Percentiles rank a stretch among this genome's conserved stretches.
Evolutionary conservation across 64 coral and sea anemone species (phyloP).

Genomic region (Orbicella faveolata): DNA sequence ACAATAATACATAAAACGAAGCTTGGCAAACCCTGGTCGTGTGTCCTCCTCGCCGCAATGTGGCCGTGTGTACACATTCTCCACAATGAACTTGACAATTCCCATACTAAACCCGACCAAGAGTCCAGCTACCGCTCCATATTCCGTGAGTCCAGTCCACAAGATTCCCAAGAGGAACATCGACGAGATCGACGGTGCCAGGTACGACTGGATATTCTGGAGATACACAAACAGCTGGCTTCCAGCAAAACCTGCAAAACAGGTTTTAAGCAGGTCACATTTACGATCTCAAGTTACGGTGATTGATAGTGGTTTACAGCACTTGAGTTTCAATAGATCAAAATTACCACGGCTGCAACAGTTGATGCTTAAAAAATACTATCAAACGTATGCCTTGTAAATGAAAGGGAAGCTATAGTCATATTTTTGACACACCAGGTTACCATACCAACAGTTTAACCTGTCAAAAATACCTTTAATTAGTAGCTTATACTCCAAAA

Average conservation of each 20-base stretch:
- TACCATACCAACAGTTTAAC: too few relatives aligned
- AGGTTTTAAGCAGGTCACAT: not conserved
- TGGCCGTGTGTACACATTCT: constrained; percentile 65
- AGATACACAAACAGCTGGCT: constrained; percentile 77
- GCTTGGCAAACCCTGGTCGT: constrained; percentile 66
- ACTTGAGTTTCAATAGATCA: too few relatives aligned
- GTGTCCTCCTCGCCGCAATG: constrained; percentile 63
- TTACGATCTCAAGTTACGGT: not conserved
- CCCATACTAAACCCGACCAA: constrained; percentile 65
- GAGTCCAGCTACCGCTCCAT: constrained; percentile 55
- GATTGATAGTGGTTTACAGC: too few relatives aligned
- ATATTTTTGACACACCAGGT: too few relatives aligned
- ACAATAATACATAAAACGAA: constrained; percentile 93
- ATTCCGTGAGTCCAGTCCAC: constrained; percentile 68
- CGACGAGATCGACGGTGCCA: constrained; percentile 70
- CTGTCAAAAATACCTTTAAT: too few relatives aligned
- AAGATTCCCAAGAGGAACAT: constrained; percentile 77
- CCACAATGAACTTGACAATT: constrained; percentile 67
- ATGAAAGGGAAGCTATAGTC: too few relatives aligned
- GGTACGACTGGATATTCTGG: constrained; percentile 76
- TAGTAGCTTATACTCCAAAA: too few relatives aligned
- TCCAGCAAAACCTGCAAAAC: constrained; percentile 60
- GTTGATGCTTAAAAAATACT: too few relatives aligned
- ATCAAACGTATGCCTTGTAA: too few relatives aligned
- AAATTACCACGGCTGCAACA: too few relatives aligned